These are phyloP conservation scores for Cryptoleucopteryx plumbea DNA, from an alignment of 2,113 vertebrate genomes.

Conservation along the genomic window DNA sequence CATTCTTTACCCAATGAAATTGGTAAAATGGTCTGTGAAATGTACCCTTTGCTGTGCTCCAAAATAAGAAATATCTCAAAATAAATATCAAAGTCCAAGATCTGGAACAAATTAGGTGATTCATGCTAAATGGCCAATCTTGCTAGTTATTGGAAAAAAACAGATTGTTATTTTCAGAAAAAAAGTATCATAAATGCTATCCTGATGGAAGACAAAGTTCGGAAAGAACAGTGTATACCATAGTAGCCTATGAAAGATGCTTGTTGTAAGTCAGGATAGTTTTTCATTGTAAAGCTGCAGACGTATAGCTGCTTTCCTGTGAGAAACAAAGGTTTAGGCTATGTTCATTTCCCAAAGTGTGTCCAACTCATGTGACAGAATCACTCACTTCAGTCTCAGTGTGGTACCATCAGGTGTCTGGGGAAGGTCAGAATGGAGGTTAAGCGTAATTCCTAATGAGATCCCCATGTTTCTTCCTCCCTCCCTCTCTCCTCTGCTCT, in stretches of 20 bases:
- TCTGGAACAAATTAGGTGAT: constrained; percentile 55
- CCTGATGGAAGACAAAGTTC: neutral
- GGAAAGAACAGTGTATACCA: neutral
- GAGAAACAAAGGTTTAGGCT: neutral
- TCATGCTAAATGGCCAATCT: neutral
- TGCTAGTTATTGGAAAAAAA: neutral
- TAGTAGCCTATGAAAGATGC: neutral
- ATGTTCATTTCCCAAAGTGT: neutral
- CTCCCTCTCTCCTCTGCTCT: neutral
- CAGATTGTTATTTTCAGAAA: neutral
- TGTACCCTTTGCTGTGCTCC: neutral
- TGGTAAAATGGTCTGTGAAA: neutral
- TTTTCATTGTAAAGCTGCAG: neutral
- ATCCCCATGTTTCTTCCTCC: neutral
- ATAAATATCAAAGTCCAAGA: constrained; percentile 17
- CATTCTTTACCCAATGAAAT: neutral
- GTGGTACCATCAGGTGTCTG: neutral
- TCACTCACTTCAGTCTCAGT: neutral
- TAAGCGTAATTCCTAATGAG: neutral
- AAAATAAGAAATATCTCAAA: constrained; percentile 31
- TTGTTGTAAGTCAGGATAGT: neutral
- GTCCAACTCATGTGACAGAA: neutral
- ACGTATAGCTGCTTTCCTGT: neutral
- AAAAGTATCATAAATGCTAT: neutral
- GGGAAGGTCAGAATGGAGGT: neutral